Conservation (phyloP, 2,888 invertebrate species). For the Elysia crispata region DNA sequence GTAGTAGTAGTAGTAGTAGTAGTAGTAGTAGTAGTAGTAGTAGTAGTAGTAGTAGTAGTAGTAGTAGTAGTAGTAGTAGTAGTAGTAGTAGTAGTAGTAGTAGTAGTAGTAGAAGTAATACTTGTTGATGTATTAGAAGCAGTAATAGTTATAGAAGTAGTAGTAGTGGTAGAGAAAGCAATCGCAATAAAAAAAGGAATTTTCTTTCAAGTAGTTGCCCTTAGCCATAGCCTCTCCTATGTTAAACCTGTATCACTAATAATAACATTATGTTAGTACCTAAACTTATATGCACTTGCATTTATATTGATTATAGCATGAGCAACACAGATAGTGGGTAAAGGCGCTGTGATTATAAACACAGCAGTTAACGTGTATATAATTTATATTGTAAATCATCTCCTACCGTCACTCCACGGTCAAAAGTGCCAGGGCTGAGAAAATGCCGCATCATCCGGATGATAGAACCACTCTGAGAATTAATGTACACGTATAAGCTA, state of each 20-base stretch:
- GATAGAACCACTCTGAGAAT: constrained; percentile 83
- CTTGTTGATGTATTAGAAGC: too few species aligned
- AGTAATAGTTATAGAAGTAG: not conserved
- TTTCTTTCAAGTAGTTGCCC: too few species aligned
- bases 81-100: constrained; percentile 44
- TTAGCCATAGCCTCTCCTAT: too few species aligned
- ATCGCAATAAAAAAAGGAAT: too few species aligned
- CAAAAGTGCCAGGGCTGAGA: constrained; percentile 88
- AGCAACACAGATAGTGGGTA: too few species aligned
- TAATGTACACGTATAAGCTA: too few species aligned
- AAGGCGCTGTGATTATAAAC: too few species aligned
- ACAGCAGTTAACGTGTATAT: not conserved
- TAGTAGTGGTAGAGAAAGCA: not conserved
- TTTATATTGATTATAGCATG: too few species aligned
- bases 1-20: not conserved
- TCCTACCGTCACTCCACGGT: constrained; percentile 80
- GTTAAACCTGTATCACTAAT: too few species aligned
- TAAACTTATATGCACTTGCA: too few species aligned
- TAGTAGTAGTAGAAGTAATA: too few species aligned
- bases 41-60: constrained; percentile 42
- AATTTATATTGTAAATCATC: not conserved
- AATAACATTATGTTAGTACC: too few species aligned
- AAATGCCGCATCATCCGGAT: constrained; percentile 94
- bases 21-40: not conserved
- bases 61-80: constrained; percentile 44